Conservation (phyloP, 2,888 invertebrate species). For the Orgyia antiqua region DNA sequence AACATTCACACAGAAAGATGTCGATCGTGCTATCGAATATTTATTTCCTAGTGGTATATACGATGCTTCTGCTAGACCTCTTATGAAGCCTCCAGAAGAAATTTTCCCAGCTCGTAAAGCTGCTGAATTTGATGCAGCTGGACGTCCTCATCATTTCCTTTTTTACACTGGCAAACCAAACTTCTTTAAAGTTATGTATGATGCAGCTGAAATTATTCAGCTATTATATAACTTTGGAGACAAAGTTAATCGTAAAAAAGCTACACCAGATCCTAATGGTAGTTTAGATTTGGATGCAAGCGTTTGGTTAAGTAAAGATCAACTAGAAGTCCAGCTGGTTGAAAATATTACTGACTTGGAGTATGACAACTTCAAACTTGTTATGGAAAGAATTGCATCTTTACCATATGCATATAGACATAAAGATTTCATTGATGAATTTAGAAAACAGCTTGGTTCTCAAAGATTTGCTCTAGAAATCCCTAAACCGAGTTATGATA, state of each 20-base stretch:
- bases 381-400: constrained; percentile 83
- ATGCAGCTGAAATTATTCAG: constrained; percentile 83
- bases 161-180: constrained; percentile 95
- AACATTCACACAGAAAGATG: constrained; percentile 90
- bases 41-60: constrained; percentile 97
- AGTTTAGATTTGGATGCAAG: constrained; percentile 58
- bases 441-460: constrained; percentile 78
- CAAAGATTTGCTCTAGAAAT: constrained; percentile 79
- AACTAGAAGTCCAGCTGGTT: constrained; percentile 80
- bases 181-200: constrained; percentile 90
- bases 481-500: constrained; percentile 83
- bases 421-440: constrained; percentile 86
- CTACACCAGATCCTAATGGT: constrained; percentile 78
- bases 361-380: constrained; percentile 84
- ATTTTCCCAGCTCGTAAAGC: constrained; percentile 90
- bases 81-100: constrained; percentile 93
- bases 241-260: constrained; percentile 80
- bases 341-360: constrained; percentile 83
- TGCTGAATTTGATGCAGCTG: constrained; percentile 93
- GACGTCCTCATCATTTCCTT: constrained; percentile 92
- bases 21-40: constrained; percentile 93
- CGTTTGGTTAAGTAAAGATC: constrained; percentile 81
- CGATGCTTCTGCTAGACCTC: constrained; percentile 90
- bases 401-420: constrained; percentile 85
- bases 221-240: constrained; percentile 84